Base-by-base conservation (phyloP, 2,888 invertebrate genomes). In the Microplitis deprimator region DNA sequence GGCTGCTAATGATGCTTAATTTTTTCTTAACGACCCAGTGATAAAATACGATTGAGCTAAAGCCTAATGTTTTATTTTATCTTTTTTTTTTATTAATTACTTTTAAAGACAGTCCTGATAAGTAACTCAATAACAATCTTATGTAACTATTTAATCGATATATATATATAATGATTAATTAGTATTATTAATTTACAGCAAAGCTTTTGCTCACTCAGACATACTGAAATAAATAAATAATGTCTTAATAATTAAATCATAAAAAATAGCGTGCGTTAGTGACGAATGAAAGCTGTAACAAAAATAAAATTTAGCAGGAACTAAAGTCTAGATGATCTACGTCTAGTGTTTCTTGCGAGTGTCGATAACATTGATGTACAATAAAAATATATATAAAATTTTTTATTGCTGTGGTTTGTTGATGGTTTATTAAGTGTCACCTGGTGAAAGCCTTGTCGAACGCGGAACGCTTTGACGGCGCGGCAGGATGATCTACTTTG, bases 361-460 rank as follows among this genome's bases (percentile, higher is more conserved):
- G 50, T 50, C 50, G 50, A 50, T 29, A 29, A 60, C 65, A 20
- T 64, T 65, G 61, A 38, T 60, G 50, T 50, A 13, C 50, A 13
- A 50, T 50, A 50, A 50, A 50, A 13, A 13, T 10, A 50, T 50
- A 16, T 40, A 50, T 64, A 41, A 13, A 8, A 41, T 40, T 64
- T 10, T 74, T 73, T 73, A 64, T 71, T 80, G 68, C 76, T 74
- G 79, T 69, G 59, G 73, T 62, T 80, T 75, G 78, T 78, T 72
- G 61, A 40, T 80, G 81, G 68, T 78, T 76, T 78, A 79, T 78
- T 77, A 76, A 79, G 76, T 81, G 85, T 89, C 89, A 90, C 90
- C 90, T 90, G 88, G 89, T 89, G 85, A 89, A 90, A 83, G 84
- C 85, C 68, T 77, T 77, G 88, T 90, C 89, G 89, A 89, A 90